Evolutionary conservation across 2,113 vertebrate species (phyloP).

Genomic region (Elachura formosa): DNA sequence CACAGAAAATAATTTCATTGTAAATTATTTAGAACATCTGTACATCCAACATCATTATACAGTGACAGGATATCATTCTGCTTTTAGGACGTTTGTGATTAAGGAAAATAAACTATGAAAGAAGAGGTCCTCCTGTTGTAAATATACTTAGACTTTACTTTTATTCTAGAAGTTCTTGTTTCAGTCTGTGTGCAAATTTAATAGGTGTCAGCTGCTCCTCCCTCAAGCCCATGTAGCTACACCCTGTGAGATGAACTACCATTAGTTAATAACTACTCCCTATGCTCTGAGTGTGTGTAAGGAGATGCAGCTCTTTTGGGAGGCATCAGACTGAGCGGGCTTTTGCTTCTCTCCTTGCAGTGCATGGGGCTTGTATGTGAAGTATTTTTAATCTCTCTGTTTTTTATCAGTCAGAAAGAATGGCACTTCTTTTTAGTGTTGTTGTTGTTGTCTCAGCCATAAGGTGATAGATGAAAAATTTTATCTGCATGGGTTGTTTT

Average conservation of each 20-base stretch:
- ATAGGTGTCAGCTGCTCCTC: slow-evolving; percentile 29
- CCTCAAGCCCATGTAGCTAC: neutral
- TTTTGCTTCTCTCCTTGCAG: neutral
- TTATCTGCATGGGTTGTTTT: neutral
- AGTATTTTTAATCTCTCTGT: neutral
- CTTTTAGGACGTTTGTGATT: neutral
- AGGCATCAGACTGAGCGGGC: neutral
- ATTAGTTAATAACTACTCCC: neutral
- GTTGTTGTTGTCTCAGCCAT: neutral
- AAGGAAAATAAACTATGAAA: neutral
- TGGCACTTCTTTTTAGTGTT: neutral
- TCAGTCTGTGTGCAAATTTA: neutral
- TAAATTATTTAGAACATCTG: neutral
- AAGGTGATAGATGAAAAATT: neutral
- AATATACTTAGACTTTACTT: neutral
- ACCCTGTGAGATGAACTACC: neutral
- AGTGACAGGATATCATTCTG: neutral
- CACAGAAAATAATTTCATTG: neutral
- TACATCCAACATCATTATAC: neutral
- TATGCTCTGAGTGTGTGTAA: neutral
- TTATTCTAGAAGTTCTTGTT: neutral
- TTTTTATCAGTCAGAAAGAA: neutral
- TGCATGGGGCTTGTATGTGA: neutral
- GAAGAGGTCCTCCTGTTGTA: neutral
- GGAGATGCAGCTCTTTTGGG: neutral